Evolutionary conservation across 2,888 invertebrate species (phyloP).

Genomic region (Sphaerophoria taeniata): DNA sequence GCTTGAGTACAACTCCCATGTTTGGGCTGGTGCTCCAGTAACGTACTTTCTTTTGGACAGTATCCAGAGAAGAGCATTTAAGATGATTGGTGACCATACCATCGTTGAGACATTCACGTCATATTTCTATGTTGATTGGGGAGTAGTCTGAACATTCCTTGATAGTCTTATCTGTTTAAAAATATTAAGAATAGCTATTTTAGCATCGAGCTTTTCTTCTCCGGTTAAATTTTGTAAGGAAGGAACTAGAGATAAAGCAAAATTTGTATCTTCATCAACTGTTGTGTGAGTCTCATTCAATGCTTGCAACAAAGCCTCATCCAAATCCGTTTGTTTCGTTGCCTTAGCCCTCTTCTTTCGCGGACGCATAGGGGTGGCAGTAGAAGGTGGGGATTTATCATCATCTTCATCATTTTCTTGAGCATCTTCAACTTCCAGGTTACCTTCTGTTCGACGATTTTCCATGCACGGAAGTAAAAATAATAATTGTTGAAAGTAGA

Average conservation of each 20-base stretch:
- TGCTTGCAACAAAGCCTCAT: slow-evolving; percentile 31
- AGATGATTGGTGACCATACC: too few relatives aligned
- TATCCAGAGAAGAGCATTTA: too few relatives aligned
- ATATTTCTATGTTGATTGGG: too few relatives aligned
- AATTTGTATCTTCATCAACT: slow-evolving; percentile 44
- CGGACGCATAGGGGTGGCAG: slow-evolving; percentile 27
- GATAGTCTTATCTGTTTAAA: slow-evolving; percentile 38
- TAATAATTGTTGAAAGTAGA: slow-evolving; percentile 32
- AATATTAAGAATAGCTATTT: slow-evolving; percentile 35
- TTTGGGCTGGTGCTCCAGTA: too few relatives aligned
- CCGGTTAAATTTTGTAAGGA: slow-evolving; percentile 28
- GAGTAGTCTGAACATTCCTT: background rate
- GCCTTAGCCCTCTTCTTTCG: slow-evolving; percentile 25
- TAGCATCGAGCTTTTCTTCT: slow-evolving; percentile 38
- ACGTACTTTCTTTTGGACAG: too few relatives aligned
- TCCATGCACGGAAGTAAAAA: slow-evolving; percentile 33
- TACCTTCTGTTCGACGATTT: slow-evolving; percentile 30
- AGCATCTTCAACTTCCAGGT: slow-evolving; percentile 23
- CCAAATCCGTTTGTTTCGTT: slow-evolving; percentile 22
- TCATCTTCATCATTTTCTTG: slow-evolving; percentile 31
- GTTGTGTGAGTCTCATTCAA: slow-evolving; percentile 11
- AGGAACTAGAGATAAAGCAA: slow-evolving; percentile 37
- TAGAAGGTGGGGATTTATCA: slow-evolving; percentile 27
- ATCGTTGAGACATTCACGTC: too few relatives aligned
- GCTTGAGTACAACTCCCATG: too few relatives aligned